A percentile compares a stretch with the other conserved stretches of the same genome.
Evolutionary conservation across 2,113 vertebrate genomes (phyloP).

Genomic region (Carassius carassius): DNA sequence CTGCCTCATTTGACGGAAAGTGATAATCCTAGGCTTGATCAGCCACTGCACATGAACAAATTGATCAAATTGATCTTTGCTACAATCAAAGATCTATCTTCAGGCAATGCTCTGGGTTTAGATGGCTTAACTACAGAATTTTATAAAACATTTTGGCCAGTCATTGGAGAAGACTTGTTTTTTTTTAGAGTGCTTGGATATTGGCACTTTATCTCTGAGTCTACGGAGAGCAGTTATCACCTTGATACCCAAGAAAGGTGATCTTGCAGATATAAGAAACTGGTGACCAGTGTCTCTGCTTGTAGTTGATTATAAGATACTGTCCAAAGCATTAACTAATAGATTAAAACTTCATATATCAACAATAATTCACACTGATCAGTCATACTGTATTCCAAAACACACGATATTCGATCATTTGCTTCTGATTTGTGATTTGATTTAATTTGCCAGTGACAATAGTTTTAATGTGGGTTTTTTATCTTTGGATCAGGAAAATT

Average conservation of each 20-base stretch:
- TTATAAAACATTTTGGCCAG: slow-evolving; percentile 1
- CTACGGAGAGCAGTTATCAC: not conserved
- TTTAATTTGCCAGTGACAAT: not conserved
- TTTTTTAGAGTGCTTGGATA: not conserved
- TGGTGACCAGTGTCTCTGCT: slow-evolving; percentile 9
- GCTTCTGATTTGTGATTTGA: not conserved
- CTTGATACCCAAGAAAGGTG: slow-evolving; percentile 21
- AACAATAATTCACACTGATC: not conserved
- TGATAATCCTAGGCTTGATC: no score
- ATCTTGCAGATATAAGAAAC: not conserved
- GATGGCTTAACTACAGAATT: not conserved
- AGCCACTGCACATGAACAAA: no score
- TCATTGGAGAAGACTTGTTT: not conserved
- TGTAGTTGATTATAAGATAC: not conserved
- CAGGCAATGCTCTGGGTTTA: not conserved
- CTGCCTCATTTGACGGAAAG: no score
- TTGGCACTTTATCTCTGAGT: not conserved
- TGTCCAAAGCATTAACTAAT: slow-evolving; percentile 16
- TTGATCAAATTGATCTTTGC: no score
- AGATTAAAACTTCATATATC: not conserved
- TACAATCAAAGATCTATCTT: not conserved
- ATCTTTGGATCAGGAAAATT: not conserved
- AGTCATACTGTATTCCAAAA: slow-evolving; percentile 24
- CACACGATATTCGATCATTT: slow-evolving; percentile 1
- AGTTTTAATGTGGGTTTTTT: not conserved